Evolutionary conservation across 2,888 invertebrate genomes (phyloP).

Genomic region (Diarsia rubi): DNA sequence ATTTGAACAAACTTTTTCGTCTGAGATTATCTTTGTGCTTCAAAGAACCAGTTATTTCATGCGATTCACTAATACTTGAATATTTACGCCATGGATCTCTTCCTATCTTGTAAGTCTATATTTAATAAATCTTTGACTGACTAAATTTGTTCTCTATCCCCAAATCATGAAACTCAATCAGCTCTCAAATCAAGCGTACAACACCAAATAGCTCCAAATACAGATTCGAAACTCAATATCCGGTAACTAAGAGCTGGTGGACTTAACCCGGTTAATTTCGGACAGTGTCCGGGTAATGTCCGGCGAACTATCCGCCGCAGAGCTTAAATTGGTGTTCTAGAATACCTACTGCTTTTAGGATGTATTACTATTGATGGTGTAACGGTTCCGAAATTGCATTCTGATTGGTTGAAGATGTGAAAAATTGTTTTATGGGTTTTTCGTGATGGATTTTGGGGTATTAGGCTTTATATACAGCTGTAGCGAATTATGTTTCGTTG

Average conservation of each 20-base stretch:
- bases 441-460: background rate
- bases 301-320: slow-evolving; percentile 46
- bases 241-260: slow-evolving; percentile 42
- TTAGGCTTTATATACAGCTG: background rate
- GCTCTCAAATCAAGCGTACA: slow-evolving; percentile 3
- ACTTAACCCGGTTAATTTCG: slow-evolving; percentile 44
- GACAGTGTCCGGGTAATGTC: slow-evolving; percentile 27
- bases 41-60: background rate
- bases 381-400: slow-evolving; percentile 19
- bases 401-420: background rate
- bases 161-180: background rate
- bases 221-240: slow-evolving; percentile 50
- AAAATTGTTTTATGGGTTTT: background rate
- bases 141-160: background rate
- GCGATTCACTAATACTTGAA: background rate
- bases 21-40: background rate
- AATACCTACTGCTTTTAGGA: slow-evolving; percentile 25
- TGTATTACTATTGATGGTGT: slow-evolving; percentile 17
- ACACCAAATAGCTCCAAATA: slow-evolving; percentile 25
- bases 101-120: background rate
- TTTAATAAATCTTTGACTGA: background rate
- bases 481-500: background rate
- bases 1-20: background rate
- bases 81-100: background rate
- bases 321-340: slow-evolving; percentile 65